Base-by-base conservation (phyloP, 2,113 vertebrate species). In the Apodemus speciosus region DNA sequence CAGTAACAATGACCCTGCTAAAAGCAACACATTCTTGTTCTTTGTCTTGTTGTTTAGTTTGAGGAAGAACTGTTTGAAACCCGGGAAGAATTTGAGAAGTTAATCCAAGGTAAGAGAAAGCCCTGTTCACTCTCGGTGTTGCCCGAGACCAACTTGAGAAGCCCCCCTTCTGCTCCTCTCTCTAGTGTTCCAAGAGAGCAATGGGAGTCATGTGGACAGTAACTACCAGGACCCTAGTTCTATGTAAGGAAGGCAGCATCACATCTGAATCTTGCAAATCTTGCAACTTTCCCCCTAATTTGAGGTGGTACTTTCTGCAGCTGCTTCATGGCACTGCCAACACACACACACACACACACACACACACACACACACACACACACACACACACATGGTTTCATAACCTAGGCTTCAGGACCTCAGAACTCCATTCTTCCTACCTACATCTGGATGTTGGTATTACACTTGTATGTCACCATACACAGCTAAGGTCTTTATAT, bases 11-110 rank as follows among this genome's bases (percentile, higher is more conserved):
- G 53, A 49, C 35, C 84, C 53, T 27, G 4, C 56, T 58, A 43
- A 38, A 9, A 32, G 69, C 30, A 79, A 15, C 32, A 43, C 20
- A n/a, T n/a, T 86, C 85, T 77, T 53, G 97, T 98, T 97, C 38
- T 85, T 92, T 85, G 73, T 72, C 30, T 51, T 43, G 1, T 85
- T 85, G 30, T 85, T 90, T 84, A 98, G 97, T 98, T 97, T 97
- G 97, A 98, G 96, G 98, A 98, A 95, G 13, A 93, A 62, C 95
- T 76, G 53, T 20, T 97, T 72, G 92, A 97, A 95, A 95, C 89
- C 72, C 95, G 90, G n/a, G 95, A 95, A 89, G 96, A 97, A 40
- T 91, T 98, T 73, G 71, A 15, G 77, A 98, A 97, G 32, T 86
- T 98, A 95, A 92, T 27, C 73, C 91, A 96, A 1, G 81, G 97